Evolutionary conservation across 2,888 invertebrate species (phyloP).

Genomic region (Eupelmus urozonus): DNA sequence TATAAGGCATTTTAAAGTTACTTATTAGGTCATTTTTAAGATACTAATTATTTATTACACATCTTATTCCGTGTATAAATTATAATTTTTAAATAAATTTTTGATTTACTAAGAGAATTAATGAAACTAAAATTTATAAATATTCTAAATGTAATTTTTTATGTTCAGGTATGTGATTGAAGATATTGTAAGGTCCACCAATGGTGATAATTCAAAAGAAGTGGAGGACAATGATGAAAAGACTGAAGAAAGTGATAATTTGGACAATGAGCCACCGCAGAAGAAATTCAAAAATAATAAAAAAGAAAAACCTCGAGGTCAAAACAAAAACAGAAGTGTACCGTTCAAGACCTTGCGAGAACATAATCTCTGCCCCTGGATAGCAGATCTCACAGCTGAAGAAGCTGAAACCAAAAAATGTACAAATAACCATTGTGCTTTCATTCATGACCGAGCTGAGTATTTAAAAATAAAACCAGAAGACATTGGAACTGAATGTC

Average conservation of each 20-base stretch:
- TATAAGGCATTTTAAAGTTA: not conserved
- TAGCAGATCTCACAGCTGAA: conserved; percentile 79
- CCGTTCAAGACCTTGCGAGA: conserved; percentile 82
- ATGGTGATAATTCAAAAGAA: conserved; percentile 77
- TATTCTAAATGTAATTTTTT: conserved; percentile 19
- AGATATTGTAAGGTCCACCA: conserved; percentile 76
- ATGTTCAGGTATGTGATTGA: conserved; percentile 77
- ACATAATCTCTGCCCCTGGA: conserved; percentile 84
- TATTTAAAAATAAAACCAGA: conserved; percentile 87
- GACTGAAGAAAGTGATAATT: conserved; percentile 46
- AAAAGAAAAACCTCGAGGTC: conserved; percentile 81
- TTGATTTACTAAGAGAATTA: not conserved
- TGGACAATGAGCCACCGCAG: conserved; percentile 68
- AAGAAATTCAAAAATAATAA: conserved; percentile 76
- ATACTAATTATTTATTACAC: not conserved
- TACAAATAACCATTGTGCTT: conserved; percentile 84
- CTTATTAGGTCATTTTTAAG: not conserved
- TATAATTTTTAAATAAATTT: not conserved
- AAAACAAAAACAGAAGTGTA: conserved; percentile 89
- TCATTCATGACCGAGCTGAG: conserved; percentile 86
- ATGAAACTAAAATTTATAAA: not conserved
- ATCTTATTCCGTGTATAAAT: not conserved
- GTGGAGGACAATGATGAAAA: conserved; percentile 71
- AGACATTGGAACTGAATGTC: conserved; percentile 83
- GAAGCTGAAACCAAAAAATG: conserved; percentile 78